Conservation (phyloP, 2,113 vertebrate genomes). For the Piaya cayana region DNA sequence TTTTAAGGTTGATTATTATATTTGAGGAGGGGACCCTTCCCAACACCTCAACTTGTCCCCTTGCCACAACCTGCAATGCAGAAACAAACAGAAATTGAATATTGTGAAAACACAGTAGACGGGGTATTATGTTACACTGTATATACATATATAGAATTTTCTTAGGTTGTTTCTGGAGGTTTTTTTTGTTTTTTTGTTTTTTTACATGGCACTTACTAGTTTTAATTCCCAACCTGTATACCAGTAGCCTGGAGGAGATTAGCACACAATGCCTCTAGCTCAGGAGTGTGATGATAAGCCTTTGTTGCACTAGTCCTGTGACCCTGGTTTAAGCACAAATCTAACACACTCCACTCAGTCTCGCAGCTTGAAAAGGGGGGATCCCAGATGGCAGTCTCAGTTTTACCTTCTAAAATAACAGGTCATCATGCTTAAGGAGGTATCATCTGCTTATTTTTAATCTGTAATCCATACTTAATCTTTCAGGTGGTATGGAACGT, state of each 20-base stretch:
- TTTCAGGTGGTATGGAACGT: not conserved
- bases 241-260: not conserved
- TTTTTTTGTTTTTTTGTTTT: too few species aligned
- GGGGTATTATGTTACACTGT: not conserved
- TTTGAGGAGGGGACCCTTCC: conserved; percentile 30
- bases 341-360: not conserved
- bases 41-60: conserved; percentile 54
- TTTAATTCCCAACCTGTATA: not conserved
- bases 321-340: not conserved
- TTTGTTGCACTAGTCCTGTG: not conserved
- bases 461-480: not conserved
- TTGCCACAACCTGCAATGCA: conserved; percentile 65
- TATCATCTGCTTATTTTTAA: not conserved
- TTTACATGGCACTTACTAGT: not conserved
- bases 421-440: not conserved
- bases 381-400: not conserved
- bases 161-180: not conserved
- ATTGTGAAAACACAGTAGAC: not conserved
- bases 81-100: not conserved
- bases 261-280: not conserved
- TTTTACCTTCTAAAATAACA: not conserved
- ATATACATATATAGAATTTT: not conserved
- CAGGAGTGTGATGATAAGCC: not conserved
- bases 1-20: conserved; percentile 40
- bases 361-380: not conserved